Conservation (phyloP, 2,797 vertebrate species). For the Clarias laeviceps region DNA sequence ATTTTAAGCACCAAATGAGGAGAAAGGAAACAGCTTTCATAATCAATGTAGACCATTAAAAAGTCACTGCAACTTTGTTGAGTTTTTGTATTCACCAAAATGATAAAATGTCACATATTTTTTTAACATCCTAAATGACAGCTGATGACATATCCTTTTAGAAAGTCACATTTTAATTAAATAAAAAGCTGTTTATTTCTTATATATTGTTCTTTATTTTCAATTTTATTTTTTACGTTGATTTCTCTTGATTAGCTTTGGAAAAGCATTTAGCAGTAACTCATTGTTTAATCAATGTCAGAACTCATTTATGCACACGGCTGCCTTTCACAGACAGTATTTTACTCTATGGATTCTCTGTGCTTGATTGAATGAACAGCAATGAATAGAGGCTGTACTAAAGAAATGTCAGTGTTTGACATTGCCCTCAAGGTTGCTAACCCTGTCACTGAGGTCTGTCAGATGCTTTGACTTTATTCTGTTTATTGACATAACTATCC, state of each 20-base stretch:
- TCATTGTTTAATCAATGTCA: conserved; percentile 52
- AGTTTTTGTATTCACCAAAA: conserved; percentile 38
- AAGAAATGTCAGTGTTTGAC: conserved; percentile 43
- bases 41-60: conserved; percentile 36
- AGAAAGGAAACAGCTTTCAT: conserved; percentile 44
- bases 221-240: neutral
- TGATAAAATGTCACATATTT: conserved; percentile 31
- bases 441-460: conserved; percentile 39
- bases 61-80: conserved; percentile 25
- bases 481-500: conserved; percentile 48
- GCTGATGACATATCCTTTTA: neutral
- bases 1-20: conserved; percentile 47
- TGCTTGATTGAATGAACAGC: conserved; percentile 38
- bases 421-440: conserved; percentile 50
- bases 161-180: conserved; percentile 17
- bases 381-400: conserved; percentile 38
- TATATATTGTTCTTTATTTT: neutral
- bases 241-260: conserved; percentile 30
- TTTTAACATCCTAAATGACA: conserved; percentile 17
- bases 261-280: conserved; percentile 21
- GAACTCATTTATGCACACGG: conserved; percentile 22
- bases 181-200: conserved; percentile 27
- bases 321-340: conserved; percentile 40
- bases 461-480: conserved; percentile 49
- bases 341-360: conserved; percentile 33